Conservation (phyloP, 1,140 invertebrate genomes). For the Tetramorium simillimum region DNA sequence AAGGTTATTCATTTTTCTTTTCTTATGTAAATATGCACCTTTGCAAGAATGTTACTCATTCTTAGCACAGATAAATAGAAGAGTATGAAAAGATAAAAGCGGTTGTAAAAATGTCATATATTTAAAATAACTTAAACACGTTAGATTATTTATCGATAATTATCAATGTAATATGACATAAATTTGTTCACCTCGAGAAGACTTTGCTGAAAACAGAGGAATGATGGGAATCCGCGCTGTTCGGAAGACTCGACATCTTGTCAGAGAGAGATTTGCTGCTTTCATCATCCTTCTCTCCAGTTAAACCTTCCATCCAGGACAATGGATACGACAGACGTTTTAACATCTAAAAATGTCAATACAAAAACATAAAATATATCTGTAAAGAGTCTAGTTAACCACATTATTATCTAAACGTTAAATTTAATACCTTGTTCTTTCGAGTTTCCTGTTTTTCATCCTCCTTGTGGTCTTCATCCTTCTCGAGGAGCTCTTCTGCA, state of each 20-base stretch:
- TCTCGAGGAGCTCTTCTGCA: constrained; percentile 82
- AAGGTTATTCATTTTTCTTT: constrained; percentile 19
- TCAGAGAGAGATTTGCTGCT: constrained; percentile 79
- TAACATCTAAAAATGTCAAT: constrained; percentile 89
- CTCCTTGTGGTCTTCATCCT: constrained; percentile 83
- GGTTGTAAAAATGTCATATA: constrained; percentile 40
- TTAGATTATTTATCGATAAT: constrained; percentile 5
- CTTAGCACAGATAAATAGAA: constrained; percentile 60
- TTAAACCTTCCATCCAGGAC: constrained; percentile 95
- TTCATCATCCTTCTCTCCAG: constrained; percentile 88
- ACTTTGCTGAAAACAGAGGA: constrained; percentile 94
- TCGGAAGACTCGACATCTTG: constrained; percentile 86
- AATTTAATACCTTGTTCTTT: constrained; percentile 84
- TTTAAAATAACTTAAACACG: constrained; percentile 30
- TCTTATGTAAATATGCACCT: constrained; percentile 38
- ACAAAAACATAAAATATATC: constrained; percentile 20
- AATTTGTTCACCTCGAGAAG: constrained; percentile 91
- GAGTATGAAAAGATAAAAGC: constrained; percentile 64
- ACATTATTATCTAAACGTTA: neutral
- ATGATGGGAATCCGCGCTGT: constrained; percentile 89
- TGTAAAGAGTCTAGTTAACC: neutral
- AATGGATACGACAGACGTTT: constrained; percentile 96
- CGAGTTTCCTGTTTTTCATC: constrained; percentile 86
- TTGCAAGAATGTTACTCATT: constrained; percentile 59
- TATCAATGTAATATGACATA: neutral